These are phyloP conservation scores for Tetramorium bicarinatum DNA, from an alignment of 2,888 invertebrate species.

Conservation along the genomic window DNA sequence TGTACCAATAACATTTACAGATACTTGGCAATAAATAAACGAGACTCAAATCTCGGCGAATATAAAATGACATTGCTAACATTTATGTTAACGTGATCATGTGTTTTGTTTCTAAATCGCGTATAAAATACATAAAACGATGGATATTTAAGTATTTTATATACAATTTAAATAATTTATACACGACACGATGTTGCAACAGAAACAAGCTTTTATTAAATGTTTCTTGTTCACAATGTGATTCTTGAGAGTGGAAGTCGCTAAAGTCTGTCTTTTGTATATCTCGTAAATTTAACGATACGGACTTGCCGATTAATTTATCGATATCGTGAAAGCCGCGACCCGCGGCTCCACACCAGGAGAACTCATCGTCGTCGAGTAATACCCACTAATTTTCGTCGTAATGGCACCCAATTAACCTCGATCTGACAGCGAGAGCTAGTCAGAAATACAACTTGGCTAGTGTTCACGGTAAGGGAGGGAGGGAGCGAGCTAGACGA, in stretches of 20 bases:
- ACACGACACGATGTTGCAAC: background rate
- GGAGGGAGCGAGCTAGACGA: slow-evolving; percentile 52
- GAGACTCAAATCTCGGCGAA: background rate
- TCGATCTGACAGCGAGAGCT: slow-evolving; percentile 70
- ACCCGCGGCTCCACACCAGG: slow-evolving; percentile 45
- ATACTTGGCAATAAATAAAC: background rate
- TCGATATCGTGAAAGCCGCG: slow-evolving; percentile 60
- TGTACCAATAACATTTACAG: background rate
- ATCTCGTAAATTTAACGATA: slow-evolving; percentile 10
- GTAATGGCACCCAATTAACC: slow-evolving; percentile 76
- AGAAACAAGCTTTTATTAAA: background rate
- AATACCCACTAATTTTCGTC: slow-evolving; percentile 73
- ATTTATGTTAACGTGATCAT: slow-evolving; percentile 2
- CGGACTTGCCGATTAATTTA: slow-evolving; percentile 64
- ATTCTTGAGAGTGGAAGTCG: background rate
- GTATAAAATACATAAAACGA: background rate
- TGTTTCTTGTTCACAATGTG: slow-evolving; percentile 7
- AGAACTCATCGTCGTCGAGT: slow-evolving; percentile 62
- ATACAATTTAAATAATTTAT: too few relatives aligned
- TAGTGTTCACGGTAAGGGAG: slow-evolving; percentile 29
- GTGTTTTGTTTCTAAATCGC: slow-evolving; percentile 2
- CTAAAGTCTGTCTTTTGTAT: background rate
- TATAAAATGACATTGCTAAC: background rate
- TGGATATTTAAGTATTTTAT: too few relatives aligned
- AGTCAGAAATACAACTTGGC: slow-evolving; percentile 75